phyloP scores from a whole-genome alignment of 2,113 vertebrate species.

The Mus pahari region DNA sequence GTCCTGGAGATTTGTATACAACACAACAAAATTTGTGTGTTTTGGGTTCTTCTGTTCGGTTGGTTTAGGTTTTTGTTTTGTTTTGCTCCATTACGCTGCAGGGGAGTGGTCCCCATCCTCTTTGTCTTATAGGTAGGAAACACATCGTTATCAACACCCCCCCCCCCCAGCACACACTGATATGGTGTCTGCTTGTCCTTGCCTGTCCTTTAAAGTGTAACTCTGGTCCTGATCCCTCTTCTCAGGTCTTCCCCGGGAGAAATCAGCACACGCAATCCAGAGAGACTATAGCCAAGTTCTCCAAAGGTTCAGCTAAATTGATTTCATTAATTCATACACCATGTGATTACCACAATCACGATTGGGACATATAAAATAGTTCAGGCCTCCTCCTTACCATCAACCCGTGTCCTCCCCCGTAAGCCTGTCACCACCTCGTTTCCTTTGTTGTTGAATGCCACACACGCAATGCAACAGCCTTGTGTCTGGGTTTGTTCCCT shows the following conservation, averaged over 20 bases:
- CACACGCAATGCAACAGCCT: rapidly evolving
- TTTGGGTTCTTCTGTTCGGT: not conserved
- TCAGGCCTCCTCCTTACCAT: not conserved
- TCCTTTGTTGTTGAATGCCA: not conserved
- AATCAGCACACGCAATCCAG: not conserved
- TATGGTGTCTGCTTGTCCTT: not conserved
- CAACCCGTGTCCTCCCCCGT: not conserved
- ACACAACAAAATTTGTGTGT: not conserved
- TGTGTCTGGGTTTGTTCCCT: not conserved
- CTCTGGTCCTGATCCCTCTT: not conserved
- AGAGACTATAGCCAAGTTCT: not conserved
- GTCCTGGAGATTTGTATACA: not conserved
- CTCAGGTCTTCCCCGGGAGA: not conserved
- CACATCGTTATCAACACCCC: not conserved
- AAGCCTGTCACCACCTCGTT: too few relatives aligned
- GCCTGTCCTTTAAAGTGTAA: too few relatives aligned
- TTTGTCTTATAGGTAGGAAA: not conserved
- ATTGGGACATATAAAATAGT: too few relatives aligned
- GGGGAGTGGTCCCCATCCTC: too few relatives aligned
- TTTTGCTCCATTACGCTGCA: not conserved
- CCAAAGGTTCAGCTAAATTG: too few relatives aligned
- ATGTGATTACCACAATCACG: too few relatives aligned
- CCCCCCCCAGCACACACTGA: not conserved
- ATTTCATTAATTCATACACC: not conserved
- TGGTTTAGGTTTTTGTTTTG: too few relatives aligned